A percentile compares a stretch with the other conserved stretches of the same genome.
These are phyloP conservation scores for Cyrtonyx montezumae DNA, from an alignment of 2,113 vertebrate species.

Conservation along the genomic window DNA sequence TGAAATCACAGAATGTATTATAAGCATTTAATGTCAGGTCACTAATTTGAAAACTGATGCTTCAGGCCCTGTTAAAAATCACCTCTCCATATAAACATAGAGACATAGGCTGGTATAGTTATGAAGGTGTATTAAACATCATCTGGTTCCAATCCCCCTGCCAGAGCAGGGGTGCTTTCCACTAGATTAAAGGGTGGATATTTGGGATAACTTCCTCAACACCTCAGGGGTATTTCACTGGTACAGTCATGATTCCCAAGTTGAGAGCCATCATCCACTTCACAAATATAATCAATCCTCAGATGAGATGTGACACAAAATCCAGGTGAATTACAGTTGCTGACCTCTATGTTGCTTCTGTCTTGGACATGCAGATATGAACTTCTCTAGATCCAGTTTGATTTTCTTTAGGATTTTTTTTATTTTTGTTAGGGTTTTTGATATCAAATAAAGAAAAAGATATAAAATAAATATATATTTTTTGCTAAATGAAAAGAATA, in stretches of 20 bases:
- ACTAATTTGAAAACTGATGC: not conserved
- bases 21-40: not conserved
- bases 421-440: not conserved
- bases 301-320: not conserved
- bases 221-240: not conserved
- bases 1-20: not conserved
- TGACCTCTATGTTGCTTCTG: not conserved
- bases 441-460: not conserved
- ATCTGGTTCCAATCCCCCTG: not conserved
- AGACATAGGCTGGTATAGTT: not conserved
- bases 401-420: not conserved
- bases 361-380: not conserved
- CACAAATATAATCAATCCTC: not conserved
- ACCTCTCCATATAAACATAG: fast-evolving
- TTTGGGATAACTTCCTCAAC: not conserved
- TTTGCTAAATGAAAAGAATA: not conserved
- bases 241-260: not conserved
- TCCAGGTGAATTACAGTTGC: not conserved
- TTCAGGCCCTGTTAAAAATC: not conserved
- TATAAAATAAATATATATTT: not conserved
- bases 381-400: not conserved
- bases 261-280: not conserved
- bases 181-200: not conserved
- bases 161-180: not conserved
- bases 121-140: not conserved